These are phyloP conservation scores for Ceryle rudis DNA, from an alignment of 2,797 vertebrate species.

Conservation along the genomic window DNA sequence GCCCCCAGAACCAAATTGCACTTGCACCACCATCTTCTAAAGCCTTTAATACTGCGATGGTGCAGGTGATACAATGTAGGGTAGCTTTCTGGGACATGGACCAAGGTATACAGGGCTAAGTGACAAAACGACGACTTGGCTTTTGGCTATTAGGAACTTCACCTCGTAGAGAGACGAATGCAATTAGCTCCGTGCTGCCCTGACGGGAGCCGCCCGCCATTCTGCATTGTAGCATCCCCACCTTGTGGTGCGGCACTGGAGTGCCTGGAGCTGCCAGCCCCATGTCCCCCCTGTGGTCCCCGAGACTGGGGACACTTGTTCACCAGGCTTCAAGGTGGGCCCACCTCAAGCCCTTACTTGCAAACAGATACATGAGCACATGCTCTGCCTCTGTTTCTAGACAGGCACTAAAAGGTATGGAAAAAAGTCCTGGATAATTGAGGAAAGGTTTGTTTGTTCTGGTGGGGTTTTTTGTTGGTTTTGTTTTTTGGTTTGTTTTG, in stretches of 20 bases:
- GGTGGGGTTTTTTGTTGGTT: too few species aligned
- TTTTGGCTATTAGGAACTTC: neutral
- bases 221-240: constrained; percentile 63
- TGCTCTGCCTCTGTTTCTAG: neutral
- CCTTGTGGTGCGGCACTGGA: constrained; percentile 54
- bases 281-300: fast-evolving
- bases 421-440: neutral
- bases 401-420: fast-evolving
- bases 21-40: neutral
- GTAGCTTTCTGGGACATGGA: fast-evolving
- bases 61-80: fast-evolving
- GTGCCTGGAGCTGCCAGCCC: neutral
- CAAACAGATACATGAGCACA: fast-evolving
- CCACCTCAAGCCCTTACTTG: neutral
- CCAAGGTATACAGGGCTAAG: neutral
- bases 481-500: too few species aligned
- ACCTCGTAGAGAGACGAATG: neutral
- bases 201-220: neutral
- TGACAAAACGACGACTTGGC: fast-evolving
- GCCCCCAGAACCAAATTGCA: fast-evolving
- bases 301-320: neutral
- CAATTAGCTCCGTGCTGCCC: neutral
- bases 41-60: neutral
- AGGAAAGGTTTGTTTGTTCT: neutral
- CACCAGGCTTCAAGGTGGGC: fast-evolving